A percentile compares a stretch with the other conserved stretches of the same genome.
phyloP scores from a whole-genome alignment of 2,113 vertebrate genomes.

The Zapus hudsonius region DNA sequence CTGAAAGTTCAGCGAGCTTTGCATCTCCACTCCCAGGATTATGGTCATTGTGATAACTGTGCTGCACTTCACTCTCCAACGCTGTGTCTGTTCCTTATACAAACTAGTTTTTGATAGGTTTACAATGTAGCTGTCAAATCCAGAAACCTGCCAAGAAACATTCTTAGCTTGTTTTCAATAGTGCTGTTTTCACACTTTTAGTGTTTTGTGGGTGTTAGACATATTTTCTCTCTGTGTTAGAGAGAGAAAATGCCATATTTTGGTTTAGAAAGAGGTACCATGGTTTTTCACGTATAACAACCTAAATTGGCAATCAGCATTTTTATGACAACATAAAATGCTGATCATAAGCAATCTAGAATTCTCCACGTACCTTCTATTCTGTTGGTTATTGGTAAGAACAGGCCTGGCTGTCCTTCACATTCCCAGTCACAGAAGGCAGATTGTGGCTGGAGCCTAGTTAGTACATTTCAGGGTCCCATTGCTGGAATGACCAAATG shows the following conservation, averaged over 20 bases:
- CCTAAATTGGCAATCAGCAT: neutral
- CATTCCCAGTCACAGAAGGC: neutral
- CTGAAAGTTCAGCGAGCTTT: conserved; percentile 68
- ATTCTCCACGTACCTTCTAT: neutral
- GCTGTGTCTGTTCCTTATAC: conserved; percentile 73
- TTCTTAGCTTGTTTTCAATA: conserved; percentile 67
- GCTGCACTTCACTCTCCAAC: conserved; percentile 64
- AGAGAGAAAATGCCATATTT: conserved; percentile 52
- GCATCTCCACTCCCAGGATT: conserved; percentile 64
- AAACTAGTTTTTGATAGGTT: conserved; percentile 74
- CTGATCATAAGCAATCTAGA: neutral
- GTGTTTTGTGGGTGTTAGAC: conserved; percentile 10
- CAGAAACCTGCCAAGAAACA: conserved; percentile 74
- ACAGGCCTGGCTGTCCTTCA: neutral
- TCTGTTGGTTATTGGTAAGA: conserved; percentile 20
- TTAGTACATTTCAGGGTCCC: neutral
- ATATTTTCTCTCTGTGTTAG: conserved; percentile 7
- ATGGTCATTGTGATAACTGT: conserved; percentile 64
- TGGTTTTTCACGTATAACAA: neutral
- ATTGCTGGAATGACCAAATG: neutral
- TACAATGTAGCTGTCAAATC: conserved; percentile 77
- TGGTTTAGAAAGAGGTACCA: neutral
- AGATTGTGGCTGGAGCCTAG: neutral
- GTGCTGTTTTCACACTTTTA: conserved; percentile 55
- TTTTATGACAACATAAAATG: conserved; percentile 26